Evolutionary conservation across 2,888 invertebrate species (phyloP).

Genomic region (Drosophila anomalata): DNA sequence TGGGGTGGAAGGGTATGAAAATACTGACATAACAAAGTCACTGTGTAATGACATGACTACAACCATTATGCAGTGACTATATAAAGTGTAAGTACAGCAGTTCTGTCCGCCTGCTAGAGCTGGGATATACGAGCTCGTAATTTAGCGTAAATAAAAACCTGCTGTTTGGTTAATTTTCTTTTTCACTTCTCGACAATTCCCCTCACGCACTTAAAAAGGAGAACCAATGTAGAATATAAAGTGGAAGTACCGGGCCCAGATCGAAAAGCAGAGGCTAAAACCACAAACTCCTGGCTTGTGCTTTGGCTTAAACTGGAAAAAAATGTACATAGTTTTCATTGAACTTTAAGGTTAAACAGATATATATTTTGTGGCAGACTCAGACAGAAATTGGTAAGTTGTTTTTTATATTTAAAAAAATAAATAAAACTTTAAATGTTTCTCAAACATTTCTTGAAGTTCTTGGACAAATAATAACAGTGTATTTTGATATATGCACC

Average conservation of each 20-base stretch:
- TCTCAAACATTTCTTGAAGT: too few relatives aligned
- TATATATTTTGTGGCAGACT: too few relatives aligned
- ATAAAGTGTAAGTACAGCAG: constrained; percentile 42
- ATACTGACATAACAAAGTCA: not conserved
- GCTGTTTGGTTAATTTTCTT: constrained; percentile 45
- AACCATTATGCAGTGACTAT: constrained; percentile 32
- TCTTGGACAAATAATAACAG: not conserved
- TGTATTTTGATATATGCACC: constrained; percentile 47
- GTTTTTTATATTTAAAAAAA: not conserved
- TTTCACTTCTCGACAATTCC: constrained; percentile 27
- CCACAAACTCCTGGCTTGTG: constrained; percentile 32
- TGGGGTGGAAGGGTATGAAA: not conserved
- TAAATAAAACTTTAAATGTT: too few relatives aligned
- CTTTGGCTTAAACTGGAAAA: constrained; percentile 5
- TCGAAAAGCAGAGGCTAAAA: constrained; percentile 18
- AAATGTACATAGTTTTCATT: not conserved
- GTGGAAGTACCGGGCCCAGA: constrained; percentile 29
- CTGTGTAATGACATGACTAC: constrained; percentile 23
- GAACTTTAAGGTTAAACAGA: not conserved
- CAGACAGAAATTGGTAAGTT: too few relatives aligned
- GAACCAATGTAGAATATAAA: constrained; percentile 33
- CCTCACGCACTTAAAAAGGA: constrained; percentile 39
- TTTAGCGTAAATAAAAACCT: constrained; percentile 67
- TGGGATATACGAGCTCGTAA: constrained; percentile 57
- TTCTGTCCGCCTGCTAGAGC: constrained; percentile 23